Percentiles rank a stretch among this genome's conserved stretches.
phyloP scores from a whole-genome alignment of 1,140 invertebrate species.

The Leucophenga varia region DNA sequence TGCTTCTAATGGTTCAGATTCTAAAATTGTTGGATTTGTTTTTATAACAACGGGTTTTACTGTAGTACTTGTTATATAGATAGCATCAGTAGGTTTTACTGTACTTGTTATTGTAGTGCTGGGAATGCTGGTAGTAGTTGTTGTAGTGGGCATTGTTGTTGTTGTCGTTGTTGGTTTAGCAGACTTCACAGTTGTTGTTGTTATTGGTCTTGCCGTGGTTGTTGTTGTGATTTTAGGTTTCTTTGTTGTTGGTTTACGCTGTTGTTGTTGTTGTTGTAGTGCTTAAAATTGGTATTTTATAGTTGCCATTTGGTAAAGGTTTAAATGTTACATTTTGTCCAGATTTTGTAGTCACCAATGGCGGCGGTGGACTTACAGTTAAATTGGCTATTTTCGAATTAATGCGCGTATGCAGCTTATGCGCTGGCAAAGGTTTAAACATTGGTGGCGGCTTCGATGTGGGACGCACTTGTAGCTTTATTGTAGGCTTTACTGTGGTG shows the following conservation, averaged over 20 bases:
- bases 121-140: conserved; percentile 2
- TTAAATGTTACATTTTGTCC: conserved; percentile 32
- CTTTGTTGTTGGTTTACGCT: neutral
- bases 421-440: conserved; percentile 37
- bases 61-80: conserved; percentile 1
- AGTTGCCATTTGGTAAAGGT: conserved; percentile 1
- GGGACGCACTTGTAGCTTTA: too few species aligned
- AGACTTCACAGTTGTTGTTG: conserved; percentile 3
- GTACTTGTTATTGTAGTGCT: conserved; percentile 14
- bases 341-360: conserved; percentile 37
- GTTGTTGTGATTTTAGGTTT: neutral
- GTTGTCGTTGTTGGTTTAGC: conserved; percentile 2
- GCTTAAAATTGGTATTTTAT: neutral
- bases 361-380: conserved; percentile 37
- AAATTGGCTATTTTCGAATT: conserved; percentile 49
- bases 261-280: conserved; percentile 9
- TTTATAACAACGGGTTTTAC: conserved; percentile 40
- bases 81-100: conserved; percentile 9
- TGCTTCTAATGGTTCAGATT: conserved; percentile 49
- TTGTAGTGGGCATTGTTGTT: neutral
- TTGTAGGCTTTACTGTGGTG: conserved; percentile 1
- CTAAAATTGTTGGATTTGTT: conserved; percentile 56
- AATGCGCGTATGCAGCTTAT: conserved; percentile 39
- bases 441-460: conserved; percentile 27
- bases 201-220: conserved; percentile 10